Conservation (phyloP, 2,888 invertebrate genomes). For the Sturmia bella region DNA sequence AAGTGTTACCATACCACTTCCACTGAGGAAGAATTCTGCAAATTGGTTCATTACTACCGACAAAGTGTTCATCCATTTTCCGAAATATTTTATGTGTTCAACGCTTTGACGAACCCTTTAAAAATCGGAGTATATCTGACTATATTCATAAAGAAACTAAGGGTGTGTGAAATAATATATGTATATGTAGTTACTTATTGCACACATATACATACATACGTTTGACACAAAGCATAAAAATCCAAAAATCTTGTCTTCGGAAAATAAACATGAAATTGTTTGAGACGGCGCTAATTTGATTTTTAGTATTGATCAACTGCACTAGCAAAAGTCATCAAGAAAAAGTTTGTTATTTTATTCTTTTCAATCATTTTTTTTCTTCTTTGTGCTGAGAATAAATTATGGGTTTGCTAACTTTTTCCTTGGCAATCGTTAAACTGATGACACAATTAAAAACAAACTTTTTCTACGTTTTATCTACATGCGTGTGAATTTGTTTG, state of each 20-base stretch:
- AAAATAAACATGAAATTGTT: slow-evolving; percentile 35
- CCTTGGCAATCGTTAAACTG: slow-evolving; percentile 49
- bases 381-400: slow-evolving; percentile 51
- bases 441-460: slow-evolving; percentile 57
- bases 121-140: too few species aligned
- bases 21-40: too few species aligned
- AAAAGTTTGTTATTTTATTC: not conserved
- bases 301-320: slow-evolving; percentile 54
- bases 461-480: slow-evolving; percentile 14
- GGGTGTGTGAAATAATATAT: too few species aligned
- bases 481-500: not conserved
- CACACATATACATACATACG: too few species aligned
- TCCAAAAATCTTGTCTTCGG: not conserved
- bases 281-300: slow-evolving; percentile 65
- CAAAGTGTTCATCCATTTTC: too few species aligned
- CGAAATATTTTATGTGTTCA: too few species aligned
- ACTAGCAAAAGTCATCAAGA: not conserved
- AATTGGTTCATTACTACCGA: too few species aligned
- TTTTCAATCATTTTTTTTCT: not conserved
- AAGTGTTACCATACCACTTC: too few species aligned
- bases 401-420: slow-evolving; percentile 47
- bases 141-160: too few species aligned
- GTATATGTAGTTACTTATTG: too few species aligned
- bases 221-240: not conserved
- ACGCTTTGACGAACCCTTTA: too few species aligned